Evolutionary conservation across 2,797 vertebrate species (phyloP).

Genomic region (Vireo griseus): DNA sequence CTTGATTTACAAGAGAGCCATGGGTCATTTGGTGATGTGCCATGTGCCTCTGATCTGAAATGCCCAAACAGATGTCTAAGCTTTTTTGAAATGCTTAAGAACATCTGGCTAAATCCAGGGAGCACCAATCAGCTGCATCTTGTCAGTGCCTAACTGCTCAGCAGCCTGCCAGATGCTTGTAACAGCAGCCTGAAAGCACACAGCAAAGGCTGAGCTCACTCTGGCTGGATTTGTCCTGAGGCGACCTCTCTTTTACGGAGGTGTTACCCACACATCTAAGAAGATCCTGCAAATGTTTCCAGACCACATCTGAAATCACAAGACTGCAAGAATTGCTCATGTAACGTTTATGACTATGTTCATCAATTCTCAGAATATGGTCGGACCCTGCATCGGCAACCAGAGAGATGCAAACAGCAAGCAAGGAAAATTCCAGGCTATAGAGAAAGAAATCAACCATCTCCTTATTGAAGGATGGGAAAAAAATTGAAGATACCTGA

Average conservation of each 20-base stretch:
- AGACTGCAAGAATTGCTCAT: neutral
- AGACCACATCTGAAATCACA: neutral
- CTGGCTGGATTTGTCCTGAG: neutral
- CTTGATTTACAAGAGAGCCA: neutral
- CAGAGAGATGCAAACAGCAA: neutral
- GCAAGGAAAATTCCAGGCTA: neutral
- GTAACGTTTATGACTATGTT: neutral
- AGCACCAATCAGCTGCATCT: neutral
- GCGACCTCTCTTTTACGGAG: neutral
- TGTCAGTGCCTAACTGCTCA: neutral
- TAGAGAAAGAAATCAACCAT: neutral
- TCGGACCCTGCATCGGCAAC: neutral
- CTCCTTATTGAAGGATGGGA: neutral
- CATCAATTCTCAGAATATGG: neutral
- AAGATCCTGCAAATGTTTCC: neutral
- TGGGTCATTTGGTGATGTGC: neutral
- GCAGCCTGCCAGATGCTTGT: neutral
- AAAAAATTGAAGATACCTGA: neutral
- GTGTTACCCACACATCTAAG: neutral
- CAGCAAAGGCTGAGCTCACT: rapidly evolving
- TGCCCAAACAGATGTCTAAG: conserved; percentile 41
- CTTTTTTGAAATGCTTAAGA: conserved; percentile 19
- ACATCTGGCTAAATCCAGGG: conserved; percentile 32
- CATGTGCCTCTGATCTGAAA: neutral
- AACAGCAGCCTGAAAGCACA: neutral